These are phyloP conservation scores for Mycalesis mineus DNA, from an alignment of 2,888 invertebrate genomes.

Conservation along the genomic window DNA sequence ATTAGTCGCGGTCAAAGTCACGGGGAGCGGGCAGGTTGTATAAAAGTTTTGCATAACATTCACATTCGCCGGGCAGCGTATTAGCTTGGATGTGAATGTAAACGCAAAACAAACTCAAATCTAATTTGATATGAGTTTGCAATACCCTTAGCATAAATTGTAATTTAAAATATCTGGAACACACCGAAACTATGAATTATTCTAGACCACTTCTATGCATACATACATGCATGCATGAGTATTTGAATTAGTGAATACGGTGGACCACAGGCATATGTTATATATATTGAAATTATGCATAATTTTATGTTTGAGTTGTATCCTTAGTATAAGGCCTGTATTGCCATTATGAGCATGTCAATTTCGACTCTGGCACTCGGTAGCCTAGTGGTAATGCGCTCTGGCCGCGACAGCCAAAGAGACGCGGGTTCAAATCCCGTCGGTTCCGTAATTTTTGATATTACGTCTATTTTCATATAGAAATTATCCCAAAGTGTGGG, in stretches of 20 bases:
- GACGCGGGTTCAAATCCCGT: no score
- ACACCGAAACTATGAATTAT: slow-evolving; percentile 14
- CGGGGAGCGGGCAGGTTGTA: neutral
- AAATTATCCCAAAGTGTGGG: no score
- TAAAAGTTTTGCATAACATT: slow-evolving; percentile 5
- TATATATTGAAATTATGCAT: no score
- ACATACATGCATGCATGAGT: slow-evolving; percentile 7
- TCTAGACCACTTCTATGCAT: slow-evolving; percentile 7
- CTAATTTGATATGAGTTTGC: slow-evolving; percentile 13
- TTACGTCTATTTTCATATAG: no score
- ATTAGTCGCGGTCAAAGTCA: neutral
- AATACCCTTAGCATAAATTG: slow-evolving; percentile 16
- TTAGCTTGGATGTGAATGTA: neutral
- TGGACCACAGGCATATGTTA: neutral
- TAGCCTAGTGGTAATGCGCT: no score
- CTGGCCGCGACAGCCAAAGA: no score
- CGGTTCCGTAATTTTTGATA: no score
- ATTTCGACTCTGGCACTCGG: no score
- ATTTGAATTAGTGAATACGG: slow-evolving; percentile 6
- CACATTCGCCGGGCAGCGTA: neutral
- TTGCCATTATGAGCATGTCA: no score
- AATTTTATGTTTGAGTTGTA: no score
- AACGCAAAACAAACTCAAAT: slow-evolving; percentile 11
- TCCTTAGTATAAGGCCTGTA: no score
- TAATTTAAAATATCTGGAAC: slow-evolving; percentile 15